Evolutionary conservation across 2,888 invertebrate genomes (phyloP), one percentile per base, ranked within the genome.

Genomic region (Cephonodes hylas): DNA sequence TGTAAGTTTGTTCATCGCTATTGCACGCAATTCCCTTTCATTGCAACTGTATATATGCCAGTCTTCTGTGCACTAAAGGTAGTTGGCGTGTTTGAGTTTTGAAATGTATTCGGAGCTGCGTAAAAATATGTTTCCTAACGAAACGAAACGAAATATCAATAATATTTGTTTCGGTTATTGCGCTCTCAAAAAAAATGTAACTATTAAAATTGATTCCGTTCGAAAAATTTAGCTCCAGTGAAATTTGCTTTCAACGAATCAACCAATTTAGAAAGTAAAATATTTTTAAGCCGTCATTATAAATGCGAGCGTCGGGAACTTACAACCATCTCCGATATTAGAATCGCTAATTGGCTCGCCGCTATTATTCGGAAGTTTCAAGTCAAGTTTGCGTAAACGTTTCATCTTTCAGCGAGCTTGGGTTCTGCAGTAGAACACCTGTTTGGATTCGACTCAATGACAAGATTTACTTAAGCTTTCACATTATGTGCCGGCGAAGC

Each of bases 361-460:
- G 71, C 60, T 74, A 72, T 78, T 78, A 75, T 79, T 76, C 46
- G 64, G 61, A 73, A 78, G 72, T 77, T 79, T 59, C 62, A 58
- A 62, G 60, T 62, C 31, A 61, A 71, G 72, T 76, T 75, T 59
- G 66, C 34, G 59, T 62, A 74, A 68, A 75, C 65, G 66, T 76
- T 73, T 65, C 72, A 64, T 73, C 66, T 66, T 65, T 45, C 20
- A 45, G 23, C 34, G 62, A 69, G 53, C 18, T 53, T 31, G 27
- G 63, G 60, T 65, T 66, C 58, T 46, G 60, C 63, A 60, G 61
- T 67, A 64, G 66, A 69, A 68, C 73, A 76, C 69, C 74, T 74
- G 74, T 64, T 74, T 70, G 65, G 65, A 66, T 71, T 68, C 59
- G 61, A 69, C 62, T 63, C 63, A 64, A 68, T 65, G 60, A 58